Conservation (phyloP, 35 echinoderm and acorn worm genomes). For the Diadema setosum region DNA sequence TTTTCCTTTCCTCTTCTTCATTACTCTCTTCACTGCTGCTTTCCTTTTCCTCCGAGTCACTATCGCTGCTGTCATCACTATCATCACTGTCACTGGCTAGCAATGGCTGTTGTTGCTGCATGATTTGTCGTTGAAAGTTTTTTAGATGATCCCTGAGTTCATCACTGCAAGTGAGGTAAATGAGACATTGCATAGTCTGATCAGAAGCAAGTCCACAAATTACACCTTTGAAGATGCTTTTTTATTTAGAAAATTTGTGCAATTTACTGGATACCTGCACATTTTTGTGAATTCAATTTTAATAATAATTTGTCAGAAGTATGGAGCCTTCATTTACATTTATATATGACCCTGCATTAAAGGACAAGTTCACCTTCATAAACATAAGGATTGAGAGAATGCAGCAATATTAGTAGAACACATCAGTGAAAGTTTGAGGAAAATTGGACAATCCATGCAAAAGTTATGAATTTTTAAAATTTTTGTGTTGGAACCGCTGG, state of each 20-base stretch:
- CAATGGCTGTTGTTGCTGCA: slow-evolving; percentile 80
- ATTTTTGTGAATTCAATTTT: background rate
- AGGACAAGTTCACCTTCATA: too few species aligned
- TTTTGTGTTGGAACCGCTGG: too few species aligned
- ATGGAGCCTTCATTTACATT: too few species aligned
- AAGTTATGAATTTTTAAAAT: too few species aligned
- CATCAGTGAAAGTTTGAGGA: too few species aligned
- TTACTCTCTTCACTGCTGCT: background rate
- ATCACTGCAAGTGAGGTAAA: slow-evolving; percentile 32
- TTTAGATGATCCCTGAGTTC: slow-evolving; percentile 89
- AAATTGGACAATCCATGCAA: too few species aligned
- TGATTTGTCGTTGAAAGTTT: slow-evolving; percentile 80
- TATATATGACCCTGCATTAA: too few species aligned
- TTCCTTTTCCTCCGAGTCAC: background rate
- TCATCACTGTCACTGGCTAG: slow-evolving; percentile 12
- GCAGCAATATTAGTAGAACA: too few species aligned
- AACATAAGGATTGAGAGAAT: too few species aligned
- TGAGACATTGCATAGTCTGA: background rate
- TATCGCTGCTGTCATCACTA: background rate
- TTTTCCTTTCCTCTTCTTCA: background rate
- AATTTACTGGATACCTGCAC: background rate
- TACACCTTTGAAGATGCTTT: background rate
- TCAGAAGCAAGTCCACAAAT: background rate
- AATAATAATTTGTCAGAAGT: background rate
- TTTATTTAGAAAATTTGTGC: background rate